These are phyloP conservation scores for Marmota monax DNA, from an alignment of 2,113 vertebrate genomes.

Conservation along the genomic window DNA sequence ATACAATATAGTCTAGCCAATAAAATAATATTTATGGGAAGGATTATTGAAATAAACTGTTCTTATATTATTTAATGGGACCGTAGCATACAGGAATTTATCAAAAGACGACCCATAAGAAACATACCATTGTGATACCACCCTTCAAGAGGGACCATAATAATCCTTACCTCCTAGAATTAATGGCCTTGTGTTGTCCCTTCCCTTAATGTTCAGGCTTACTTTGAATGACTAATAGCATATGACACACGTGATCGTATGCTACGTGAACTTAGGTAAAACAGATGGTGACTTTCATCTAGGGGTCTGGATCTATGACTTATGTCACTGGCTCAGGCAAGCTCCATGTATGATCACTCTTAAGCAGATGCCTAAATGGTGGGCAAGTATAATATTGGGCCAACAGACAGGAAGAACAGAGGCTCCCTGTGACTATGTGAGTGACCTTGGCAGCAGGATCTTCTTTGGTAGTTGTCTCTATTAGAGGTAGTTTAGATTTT, in stretches of 20 bases:
- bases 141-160: no score
- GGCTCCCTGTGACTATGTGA: not conserved
- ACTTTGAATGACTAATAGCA: not conserved
- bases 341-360: not conserved
- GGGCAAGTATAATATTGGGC: not conserved
- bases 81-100: not conserved
- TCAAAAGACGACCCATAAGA: not conserved
- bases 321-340: not conserved
- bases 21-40: not conserved
- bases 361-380: not conserved
- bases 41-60: not conserved
- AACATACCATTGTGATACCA: not conserved
- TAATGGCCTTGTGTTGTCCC: not conserved
- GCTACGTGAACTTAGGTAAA: not conserved
- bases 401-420: not conserved
- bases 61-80: not conserved
- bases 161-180: no score
- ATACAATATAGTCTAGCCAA: not conserved
- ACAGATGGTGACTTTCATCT: not conserved
- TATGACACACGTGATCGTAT: not conserved
- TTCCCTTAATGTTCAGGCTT: not conserved
- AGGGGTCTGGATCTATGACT: not conserved
- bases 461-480: not conserved
- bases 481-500: not conserved
- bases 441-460: not conserved